Percentiles rank a stretch among this genome's conserved stretches.
phyloP scores from a whole-genome alignment of 2,113 vertebrate genomes.

The Onychostruthus taczanowskii region DNA sequence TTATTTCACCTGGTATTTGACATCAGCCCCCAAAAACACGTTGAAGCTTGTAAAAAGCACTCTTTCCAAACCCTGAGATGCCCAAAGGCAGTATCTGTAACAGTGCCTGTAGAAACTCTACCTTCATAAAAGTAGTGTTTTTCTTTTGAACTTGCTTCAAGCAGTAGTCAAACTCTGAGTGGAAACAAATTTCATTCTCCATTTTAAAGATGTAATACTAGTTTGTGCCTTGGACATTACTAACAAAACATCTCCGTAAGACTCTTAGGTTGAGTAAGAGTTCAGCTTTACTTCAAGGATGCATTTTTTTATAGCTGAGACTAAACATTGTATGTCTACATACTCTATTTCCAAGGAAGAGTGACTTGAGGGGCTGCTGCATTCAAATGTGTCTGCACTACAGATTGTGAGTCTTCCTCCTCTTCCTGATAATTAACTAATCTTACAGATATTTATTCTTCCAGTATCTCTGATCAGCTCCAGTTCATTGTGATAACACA shows the following conservation, averaged over 20 bases:
- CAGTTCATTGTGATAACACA: not conserved
- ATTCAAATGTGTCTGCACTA: not conserved
- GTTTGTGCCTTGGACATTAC: not conserved
- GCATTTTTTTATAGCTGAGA: not conserved
- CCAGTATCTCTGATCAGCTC: not conserved
- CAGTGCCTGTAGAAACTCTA: not conserved
- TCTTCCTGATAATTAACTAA: not conserved
- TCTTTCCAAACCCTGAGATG: not conserved
- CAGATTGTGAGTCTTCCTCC: not conserved
- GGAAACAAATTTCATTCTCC: not conserved
- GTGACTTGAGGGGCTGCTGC: not conserved
- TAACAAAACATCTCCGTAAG: not conserved
- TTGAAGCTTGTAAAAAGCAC: not conserved
- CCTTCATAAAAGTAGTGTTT: not conserved
- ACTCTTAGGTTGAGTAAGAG: not conserved
- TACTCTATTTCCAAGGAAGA: not conserved
- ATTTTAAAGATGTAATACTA: not conserved
- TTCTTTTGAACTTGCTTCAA: not conserved
- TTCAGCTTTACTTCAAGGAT: not conserved
- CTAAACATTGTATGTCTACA: not conserved
- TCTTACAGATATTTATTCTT: not conserved
- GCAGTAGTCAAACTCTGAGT: not conserved
- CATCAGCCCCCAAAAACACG: not conserved
- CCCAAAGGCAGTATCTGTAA: not conserved
- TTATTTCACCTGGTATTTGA: not conserved